Evolutionary conservation across 2,113 vertebrate genomes (phyloP), one percentile per base, ranked within the genome.

Genomic region (Apteryx owenii): DNA sequence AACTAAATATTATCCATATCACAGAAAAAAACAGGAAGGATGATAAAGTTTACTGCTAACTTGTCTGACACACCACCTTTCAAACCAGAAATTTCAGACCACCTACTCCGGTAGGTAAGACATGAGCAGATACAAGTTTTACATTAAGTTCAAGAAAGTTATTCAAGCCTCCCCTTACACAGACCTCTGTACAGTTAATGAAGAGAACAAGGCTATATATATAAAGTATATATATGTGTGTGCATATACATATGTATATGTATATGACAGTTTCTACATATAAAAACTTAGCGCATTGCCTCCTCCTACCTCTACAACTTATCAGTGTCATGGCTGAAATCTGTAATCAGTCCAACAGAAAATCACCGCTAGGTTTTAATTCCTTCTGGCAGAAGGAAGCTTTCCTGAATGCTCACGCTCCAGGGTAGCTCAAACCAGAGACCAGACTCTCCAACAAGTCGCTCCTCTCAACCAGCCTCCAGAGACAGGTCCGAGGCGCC

Each of bases 401-500:
- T 81, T 79, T 87, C 61, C 88, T 66, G 38, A 82, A 58, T 20
- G 85, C 44, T 17, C 26, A n/a, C 75, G n/a, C 69, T 84, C 22
- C 79, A 77, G 71, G 79, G 46, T 40, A 95, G 71, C 2, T 75
- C 50, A 71, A 71, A 86, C 54, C 51, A 85, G 50, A 77, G 53
- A 88, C 18, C 62, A 71, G 31, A 17, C 64, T 85, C 85, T 80
- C 71, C 58, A 73, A 83, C 56, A 90, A 90, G 76, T 88, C 90
- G 83, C 54, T 91, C 79, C 69, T 77, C 72, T 81, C 85, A 66
- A 72, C 69, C 76, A 76, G 89, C 82, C 38, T 86, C 88, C 13
- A 68, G 69, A 85, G 60, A 33, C 42, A 81, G 87, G 95, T 89
- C 86, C 88, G 92, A 92, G 44, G 90, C 90, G 72, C 70, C 90